These are phyloP conservation scores for Rotaria socialis DNA, from an alignment of 2,888 invertebrate genomes.

Conservation along the genomic window DNA sequence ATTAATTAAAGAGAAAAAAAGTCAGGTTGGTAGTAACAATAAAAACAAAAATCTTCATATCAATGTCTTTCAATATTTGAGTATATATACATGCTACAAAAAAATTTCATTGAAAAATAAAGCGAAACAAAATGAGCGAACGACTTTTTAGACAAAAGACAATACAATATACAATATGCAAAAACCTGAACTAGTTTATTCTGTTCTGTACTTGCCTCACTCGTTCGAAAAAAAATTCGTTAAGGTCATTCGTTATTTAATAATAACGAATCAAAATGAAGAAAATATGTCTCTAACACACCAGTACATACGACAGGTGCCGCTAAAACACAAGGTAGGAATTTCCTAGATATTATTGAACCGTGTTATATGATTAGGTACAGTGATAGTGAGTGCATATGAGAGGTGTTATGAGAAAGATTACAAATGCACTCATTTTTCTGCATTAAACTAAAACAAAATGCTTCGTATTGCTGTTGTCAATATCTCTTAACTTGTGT, in stretches of 20 bases:
- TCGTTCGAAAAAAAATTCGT: background rate
- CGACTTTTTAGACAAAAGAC: background rate
- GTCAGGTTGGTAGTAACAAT: background rate
- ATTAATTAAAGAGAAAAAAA: background rate
- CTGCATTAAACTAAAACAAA: too few relatives aligned
- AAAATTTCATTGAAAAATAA: too few relatives aligned
- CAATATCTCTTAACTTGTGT: too few relatives aligned
- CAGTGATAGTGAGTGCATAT: too few relatives aligned
- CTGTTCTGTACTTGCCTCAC: background rate
- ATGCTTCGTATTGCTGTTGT: too few relatives aligned
- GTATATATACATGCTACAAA: background rate
- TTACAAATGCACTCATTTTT: too few relatives aligned
- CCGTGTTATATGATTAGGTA: too few relatives aligned
- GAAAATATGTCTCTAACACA: background rate
- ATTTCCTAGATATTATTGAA: too few relatives aligned
- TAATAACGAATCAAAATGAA: background rate
- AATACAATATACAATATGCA: background rate
- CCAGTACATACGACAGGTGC: background rate
- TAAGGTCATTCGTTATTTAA: background rate
- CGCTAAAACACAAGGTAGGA: background rate
- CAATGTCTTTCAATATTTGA: background rate
- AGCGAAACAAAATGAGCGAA: background rate
- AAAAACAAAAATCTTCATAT: background rate
- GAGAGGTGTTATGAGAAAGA: too few relatives aligned
- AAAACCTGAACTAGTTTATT: background rate